These are phyloP conservation scores for Hypsopygia costalis DNA, from an alignment of 2,888 invertebrate genomes.

Conservation along the genomic window DNA sequence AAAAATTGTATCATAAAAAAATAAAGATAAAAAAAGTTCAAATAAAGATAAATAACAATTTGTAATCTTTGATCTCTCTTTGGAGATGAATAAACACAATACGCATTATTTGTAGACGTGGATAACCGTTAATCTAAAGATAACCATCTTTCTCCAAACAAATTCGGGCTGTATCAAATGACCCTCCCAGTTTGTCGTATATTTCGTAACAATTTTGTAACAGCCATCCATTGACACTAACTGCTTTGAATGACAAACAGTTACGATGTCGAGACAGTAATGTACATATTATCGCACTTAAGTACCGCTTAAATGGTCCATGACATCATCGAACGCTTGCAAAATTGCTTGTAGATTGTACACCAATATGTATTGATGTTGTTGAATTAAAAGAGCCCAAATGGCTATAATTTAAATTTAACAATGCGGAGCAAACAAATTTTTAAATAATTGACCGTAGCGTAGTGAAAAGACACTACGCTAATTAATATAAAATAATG, in stretches of 20 bases:
- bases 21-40: too few species aligned
- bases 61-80: too few species aligned
- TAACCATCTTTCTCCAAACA: slow-evolving; percentile 5
- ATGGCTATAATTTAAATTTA: neutral
- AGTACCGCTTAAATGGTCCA: slow-evolving; percentile 4
- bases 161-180: slow-evolving; percentile 6
- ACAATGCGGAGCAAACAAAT: too few species aligned
- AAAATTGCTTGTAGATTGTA: slow-evolving; percentile 1
- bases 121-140: slow-evolving; percentile 8
- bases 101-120: slow-evolving; percentile 4
- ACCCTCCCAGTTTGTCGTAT: slow-evolving; percentile 2
- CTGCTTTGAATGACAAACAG: slow-evolving; percentile 9
- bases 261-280: slow-evolving; percentile 9
- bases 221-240: slow-evolving; percentile 9
- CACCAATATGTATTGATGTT: neutral
- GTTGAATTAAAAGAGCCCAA: neutral
- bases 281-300: slow-evolving; percentile 5
- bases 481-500: too few species aligned
- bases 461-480: too few species aligned
- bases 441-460: too few species aligned
- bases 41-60: too few species aligned
- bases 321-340: slow-evolving; percentile 5
- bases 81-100: slow-evolving; percentile 7
- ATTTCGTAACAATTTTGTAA: slow-evolving; percentile 8
- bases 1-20: too few species aligned